These are phyloP conservation scores for Camponotus fellah DNA, from an alignment of 2,888 invertebrate genomes.

Conservation along the genomic window DNA sequence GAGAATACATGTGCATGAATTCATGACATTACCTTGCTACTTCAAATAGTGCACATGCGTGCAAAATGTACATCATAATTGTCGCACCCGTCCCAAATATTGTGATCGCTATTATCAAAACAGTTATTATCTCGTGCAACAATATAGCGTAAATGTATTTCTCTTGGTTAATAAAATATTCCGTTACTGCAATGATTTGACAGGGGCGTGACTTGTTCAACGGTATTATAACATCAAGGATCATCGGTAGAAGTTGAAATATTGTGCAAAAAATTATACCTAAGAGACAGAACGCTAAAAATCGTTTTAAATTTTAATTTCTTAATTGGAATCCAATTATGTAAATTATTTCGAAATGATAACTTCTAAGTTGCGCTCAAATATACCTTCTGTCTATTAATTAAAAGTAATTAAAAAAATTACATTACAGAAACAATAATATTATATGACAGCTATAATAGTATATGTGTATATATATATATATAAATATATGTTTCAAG, in stretches of 20 bases:
- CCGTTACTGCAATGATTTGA: neutral
- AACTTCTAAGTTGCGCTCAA: neutral
- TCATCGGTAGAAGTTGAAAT: conserved; percentile 23
- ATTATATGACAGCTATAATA: neutral
- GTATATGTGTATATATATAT: too few species aligned
- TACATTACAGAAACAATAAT: neutral
- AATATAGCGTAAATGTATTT: conserved; percentile 19
- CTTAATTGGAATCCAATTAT: neutral
- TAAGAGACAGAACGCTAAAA: neutral
- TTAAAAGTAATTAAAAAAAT: neutral
- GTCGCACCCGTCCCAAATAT: neutral
- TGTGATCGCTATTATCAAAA: neutral
- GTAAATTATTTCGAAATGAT: neutral
- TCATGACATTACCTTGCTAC: conserved; percentile 28
- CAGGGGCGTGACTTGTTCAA: conserved; percentile 39
- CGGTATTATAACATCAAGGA: conserved; percentile 25
- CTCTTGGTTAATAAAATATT: conserved; percentile 38
- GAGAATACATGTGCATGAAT: neutral
- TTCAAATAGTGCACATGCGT: conserved; percentile 40
- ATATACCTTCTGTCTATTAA: neutral
- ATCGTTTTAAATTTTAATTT: neutral
- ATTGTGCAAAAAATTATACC: neutral
- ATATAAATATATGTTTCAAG: too few species aligned
- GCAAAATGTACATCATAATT: conserved; percentile 27
- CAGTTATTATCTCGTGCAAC: neutral